Percentiles rank a stretch among this genome's conserved stretches.
Evolutionary conservation across 1,140 invertebrate genomes (phyloP).

Genomic region (Agrypnia vestita): DNA sequence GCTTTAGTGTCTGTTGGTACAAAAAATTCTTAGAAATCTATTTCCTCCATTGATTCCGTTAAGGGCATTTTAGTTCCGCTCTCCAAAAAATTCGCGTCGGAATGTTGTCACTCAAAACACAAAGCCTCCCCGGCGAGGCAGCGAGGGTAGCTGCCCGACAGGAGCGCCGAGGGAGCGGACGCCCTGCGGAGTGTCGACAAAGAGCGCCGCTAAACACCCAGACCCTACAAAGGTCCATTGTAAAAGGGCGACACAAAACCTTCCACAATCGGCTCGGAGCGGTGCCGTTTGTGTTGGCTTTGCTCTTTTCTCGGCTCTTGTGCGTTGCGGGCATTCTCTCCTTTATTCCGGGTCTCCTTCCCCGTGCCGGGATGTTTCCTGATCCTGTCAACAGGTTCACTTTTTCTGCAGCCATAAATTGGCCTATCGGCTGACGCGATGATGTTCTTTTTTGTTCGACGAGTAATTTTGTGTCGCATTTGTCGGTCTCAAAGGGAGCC

Average conservation of each 20-base stretch:
- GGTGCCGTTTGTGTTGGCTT: conserved; percentile 29
- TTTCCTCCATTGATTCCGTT: background rate
- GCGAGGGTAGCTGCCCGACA: background rate
- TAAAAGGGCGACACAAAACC: conserved; percentile 9
- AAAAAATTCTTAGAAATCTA: conserved; percentile 1
- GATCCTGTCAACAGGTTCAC: conserved; percentile 15
- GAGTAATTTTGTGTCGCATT: conserved; percentile 27
- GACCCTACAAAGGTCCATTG: conserved; percentile 30
- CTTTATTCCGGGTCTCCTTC: conserved; percentile 14
- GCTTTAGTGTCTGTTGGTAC: too few species aligned
- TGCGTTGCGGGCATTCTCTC: conserved; percentile 15
- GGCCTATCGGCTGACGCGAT: conserved; percentile 5
- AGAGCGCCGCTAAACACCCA: conserved; percentile 29
- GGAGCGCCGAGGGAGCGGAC: conserved; percentile 8
- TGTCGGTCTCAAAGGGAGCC: conserved; percentile 13
- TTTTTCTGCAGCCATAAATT: conserved; percentile 21
- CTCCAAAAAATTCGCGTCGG: conserved; percentile 26
- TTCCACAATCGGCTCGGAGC: conserved; percentile 2
- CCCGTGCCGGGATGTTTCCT: conserved; percentile 5
- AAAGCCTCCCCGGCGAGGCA: background rate
- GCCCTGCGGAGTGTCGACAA: conserved; percentile 26
- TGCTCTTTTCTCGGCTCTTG: conserved; percentile 30
- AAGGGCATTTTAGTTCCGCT: conserved; percentile 23
- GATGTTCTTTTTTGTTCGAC: conserved; percentile 30
- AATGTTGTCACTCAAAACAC: background rate